phyloP scores from a whole-genome alignment of 1,140 invertebrate species.

The Delia radicum region DNA sequence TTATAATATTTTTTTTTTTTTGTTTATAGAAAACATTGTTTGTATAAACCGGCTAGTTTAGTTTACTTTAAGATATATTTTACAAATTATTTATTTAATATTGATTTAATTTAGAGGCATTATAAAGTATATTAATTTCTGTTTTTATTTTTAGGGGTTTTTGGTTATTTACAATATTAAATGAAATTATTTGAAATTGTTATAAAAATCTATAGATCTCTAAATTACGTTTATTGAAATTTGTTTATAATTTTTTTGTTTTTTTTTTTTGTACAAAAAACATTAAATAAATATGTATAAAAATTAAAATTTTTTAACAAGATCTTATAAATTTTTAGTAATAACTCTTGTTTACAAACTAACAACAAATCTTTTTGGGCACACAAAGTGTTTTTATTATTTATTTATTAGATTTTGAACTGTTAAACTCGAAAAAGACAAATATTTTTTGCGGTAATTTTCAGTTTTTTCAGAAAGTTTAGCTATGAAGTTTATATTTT shows the following conservation, averaged over 20 bases:
- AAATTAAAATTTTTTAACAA: not conserved
- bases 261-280: conserved; percentile 16
- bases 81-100: conserved; percentile 19
- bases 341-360: no score
- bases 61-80: conserved; percentile 22
- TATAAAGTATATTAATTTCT: conserved; percentile 24
- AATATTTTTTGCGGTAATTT: no score
- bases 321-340: no score
- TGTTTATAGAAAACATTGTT: conserved; percentile 22
- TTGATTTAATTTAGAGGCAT: conserved; percentile 28
- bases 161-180: conserved; percentile 25
- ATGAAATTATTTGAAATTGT: not conserved
- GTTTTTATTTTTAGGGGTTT: conserved; percentile 24
- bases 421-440: no score
- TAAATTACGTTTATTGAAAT: not conserved
- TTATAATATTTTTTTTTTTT: conserved; percentile 24
- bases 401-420: no score
- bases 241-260: conserved; percentile 14
- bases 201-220: not conserved
- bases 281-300: not conserved
- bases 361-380: no score
- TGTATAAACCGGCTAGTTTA: conserved; percentile 29
- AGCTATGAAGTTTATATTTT: no score
- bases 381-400: no score
- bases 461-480: no score